Evolutionary conservation across 2,113 vertebrate genomes (phyloP).

Genomic region (Athene cunicularia): DNA sequence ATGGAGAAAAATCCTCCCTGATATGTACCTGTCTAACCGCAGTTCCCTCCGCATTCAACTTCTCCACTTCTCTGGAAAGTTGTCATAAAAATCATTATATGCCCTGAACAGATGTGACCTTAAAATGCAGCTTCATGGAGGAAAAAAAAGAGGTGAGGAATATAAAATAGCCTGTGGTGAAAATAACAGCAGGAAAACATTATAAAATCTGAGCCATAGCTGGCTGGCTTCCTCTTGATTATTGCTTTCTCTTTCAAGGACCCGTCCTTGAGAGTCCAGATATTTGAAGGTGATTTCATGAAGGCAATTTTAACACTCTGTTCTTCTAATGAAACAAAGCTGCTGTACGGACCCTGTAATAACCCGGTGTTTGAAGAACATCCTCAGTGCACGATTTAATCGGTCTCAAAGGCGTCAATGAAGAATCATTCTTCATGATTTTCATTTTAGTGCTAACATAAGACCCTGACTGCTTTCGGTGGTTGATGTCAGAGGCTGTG

Average conservation of each 20-base stretch:
- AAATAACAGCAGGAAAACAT: constrained; percentile 79
- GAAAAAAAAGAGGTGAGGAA: constrained; percentile 19
- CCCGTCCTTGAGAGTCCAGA: constrained; percentile 28
- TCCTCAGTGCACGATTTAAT: background rate
- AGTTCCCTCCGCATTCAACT: constrained; percentile 20
- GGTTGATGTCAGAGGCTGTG: background rate
- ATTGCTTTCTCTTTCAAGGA: constrained; percentile 76
- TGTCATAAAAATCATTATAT: constrained; percentile 79
- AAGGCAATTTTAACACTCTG: background rate
- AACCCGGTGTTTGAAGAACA: background rate
- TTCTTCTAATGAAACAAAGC: constrained; percentile 49
- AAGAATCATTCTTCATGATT: background rate
- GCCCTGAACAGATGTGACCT: constrained; percentile 78
- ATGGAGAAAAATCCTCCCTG: constrained; percentile 8
- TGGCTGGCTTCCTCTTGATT: constrained; percentile 68
- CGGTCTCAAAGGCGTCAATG: background rate
- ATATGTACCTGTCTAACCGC: constrained; percentile 24
- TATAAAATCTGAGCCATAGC: constrained; percentile 70
- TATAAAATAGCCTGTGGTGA: constrained; percentile 74
- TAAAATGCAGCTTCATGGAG: constrained; percentile 15
- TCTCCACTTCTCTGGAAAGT: constrained; percentile 63
- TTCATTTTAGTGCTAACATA: background rate
- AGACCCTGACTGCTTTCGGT: background rate
- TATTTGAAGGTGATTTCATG: constrained; percentile 56
- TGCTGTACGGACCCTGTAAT: background rate